phyloP scores from a whole-genome alignment of 2,888 invertebrate species.

The Lasioglossum oenotherae region DNA sequence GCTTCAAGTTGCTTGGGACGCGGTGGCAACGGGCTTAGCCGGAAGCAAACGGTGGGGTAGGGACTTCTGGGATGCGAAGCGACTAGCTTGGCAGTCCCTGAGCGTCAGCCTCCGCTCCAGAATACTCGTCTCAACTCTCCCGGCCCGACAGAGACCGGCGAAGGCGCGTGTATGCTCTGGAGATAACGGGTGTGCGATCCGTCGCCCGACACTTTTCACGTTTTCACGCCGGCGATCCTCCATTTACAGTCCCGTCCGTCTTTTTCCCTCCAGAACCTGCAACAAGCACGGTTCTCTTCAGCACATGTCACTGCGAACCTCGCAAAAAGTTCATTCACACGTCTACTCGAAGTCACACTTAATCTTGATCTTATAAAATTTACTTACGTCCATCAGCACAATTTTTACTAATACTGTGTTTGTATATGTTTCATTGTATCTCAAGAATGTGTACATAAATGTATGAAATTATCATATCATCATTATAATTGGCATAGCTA shows the following conservation, averaged over 20 bases:
- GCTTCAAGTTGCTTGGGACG: constrained; percentile 78
- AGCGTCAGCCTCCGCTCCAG: constrained; percentile 70
- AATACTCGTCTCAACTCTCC: constrained; percentile 69
- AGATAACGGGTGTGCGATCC: constrained; percentile 66
- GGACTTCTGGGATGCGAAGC: constrained; percentile 75
- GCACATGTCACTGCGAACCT: background rate
- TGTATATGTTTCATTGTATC: too few species aligned
- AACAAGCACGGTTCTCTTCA: background rate
- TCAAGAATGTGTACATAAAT: background rate
- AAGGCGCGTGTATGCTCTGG: constrained; percentile 66
- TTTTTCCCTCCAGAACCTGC: background rate
- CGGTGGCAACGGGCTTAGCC: constrained; percentile 75
- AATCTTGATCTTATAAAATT: background rate
- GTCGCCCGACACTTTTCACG: background rate
- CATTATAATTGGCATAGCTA: background rate
- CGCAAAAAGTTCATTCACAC: too few species aligned
- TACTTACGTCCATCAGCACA: background rate
- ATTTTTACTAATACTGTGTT: background rate
- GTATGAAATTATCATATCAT: background rate
- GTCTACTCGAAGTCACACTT: background rate
- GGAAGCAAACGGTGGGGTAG: constrained; percentile 77
- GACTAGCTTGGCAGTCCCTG: constrained; percentile 75
- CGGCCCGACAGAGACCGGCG: constrained; percentile 63
- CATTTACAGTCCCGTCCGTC: background rate
- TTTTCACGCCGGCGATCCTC: background rate